A percentile compares a stretch with the other conserved stretches of the same genome.
Conservation (phyloP, 2,113 vertebrate genomes). For the Okapia johnstoni region DNA sequence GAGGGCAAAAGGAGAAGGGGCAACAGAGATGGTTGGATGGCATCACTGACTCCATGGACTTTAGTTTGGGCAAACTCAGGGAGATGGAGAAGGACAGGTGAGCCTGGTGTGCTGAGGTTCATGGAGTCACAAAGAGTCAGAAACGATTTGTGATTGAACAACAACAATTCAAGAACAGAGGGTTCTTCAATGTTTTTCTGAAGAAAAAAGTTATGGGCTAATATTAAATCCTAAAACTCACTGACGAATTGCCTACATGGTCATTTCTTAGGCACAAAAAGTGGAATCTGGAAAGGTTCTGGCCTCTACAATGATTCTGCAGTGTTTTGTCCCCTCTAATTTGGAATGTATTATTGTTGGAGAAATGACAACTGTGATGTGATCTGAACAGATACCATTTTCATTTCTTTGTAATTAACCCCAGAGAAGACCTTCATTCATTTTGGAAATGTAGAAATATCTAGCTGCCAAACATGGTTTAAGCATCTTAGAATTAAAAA, state of each 20-base stretch:
- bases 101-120: background rate
- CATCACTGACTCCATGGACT: background rate
- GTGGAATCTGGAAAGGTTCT: conserved; percentile 10
- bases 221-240: background rate
- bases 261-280: background rate
- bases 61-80: background rate
- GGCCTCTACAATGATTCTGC: background rate
- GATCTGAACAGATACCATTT: background rate
- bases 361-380: background rate
- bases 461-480: background rate
- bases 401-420: conserved; percentile 60
- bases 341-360: background rate
- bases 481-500: conserved; percentile 30
- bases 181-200: background rate
- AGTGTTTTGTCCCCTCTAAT: background rate
- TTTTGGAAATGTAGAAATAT: conserved; percentile 25
- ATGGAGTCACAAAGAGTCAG: background rate
- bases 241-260: background rate
- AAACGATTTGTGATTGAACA: background rate
- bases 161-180: background rate
- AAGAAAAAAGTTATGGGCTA: background rate
- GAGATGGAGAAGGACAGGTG: background rate
- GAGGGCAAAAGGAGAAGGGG: background rate
- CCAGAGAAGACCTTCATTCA: background rate
- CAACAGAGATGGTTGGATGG: background rate